phyloP scores from a whole-genome alignment of 2,888 invertebrate species.

The Hirtodrosophila trivittata region DNA sequence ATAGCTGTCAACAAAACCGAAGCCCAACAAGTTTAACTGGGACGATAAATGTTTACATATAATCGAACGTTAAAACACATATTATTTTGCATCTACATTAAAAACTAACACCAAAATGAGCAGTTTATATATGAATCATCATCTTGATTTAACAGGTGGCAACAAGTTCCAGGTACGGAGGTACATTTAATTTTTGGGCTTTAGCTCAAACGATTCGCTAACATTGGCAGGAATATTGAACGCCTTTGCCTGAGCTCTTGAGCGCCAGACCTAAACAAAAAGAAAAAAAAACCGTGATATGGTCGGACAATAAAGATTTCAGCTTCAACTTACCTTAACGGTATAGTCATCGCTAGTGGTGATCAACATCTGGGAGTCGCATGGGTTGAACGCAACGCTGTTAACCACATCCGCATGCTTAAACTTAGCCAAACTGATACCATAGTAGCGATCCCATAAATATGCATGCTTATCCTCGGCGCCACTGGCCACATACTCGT shows the following conservation, averaged over 20 bases:
- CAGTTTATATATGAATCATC: constrained; percentile 3
- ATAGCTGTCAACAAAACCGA: constrained; percentile 11
- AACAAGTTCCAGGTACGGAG: constrained; percentile 23
- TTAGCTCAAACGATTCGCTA: constrained; percentile 76
- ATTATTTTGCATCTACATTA: constrained; percentile 17
- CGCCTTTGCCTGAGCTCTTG: constrained; percentile 70
- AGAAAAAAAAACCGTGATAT: background rate
- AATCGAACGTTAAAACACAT: constrained; percentile 41
- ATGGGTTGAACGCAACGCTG: constrained; percentile 93
- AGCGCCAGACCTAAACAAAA: constrained; percentile 78
- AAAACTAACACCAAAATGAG: constrained; percentile 35
- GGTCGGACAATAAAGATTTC: background rate
- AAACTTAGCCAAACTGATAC: constrained; percentile 89
- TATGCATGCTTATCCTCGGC: constrained; percentile 93
- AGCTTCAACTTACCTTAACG: constrained; percentile 85
- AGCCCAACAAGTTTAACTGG: constrained; percentile 3
- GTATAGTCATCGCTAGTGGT: constrained; percentile 92
- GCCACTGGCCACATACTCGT: constrained; percentile 93
- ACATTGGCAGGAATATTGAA: constrained; percentile 66
- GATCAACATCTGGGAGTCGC: constrained; percentile 91
- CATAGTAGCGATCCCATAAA: constrained; percentile 93
- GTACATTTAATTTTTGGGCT: constrained; percentile 54
- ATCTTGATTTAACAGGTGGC: constrained; percentile 5
- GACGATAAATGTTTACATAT: constrained; percentile 32
- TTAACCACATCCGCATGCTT: constrained; percentile 92